Evolutionary conservation across 2,888 invertebrate species (phyloP).

Genomic region (Blastobasis adustella): DNA sequence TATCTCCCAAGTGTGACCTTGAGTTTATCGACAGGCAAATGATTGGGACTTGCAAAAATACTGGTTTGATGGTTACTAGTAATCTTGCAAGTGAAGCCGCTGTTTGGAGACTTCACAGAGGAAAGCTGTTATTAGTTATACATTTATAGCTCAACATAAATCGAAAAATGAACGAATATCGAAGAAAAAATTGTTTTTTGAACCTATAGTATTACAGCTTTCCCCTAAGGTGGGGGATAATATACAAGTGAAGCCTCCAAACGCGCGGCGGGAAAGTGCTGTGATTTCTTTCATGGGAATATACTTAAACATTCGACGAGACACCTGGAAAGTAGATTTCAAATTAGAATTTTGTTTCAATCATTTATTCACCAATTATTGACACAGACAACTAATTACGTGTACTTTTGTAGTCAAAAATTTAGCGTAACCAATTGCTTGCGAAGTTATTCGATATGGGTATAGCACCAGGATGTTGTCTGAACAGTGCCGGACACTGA

Average conservation of each 20-base stretch:
- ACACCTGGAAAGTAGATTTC: constrained; percentile 73
- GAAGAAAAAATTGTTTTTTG: too few species aligned
- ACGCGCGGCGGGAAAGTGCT: constrained; percentile 55
- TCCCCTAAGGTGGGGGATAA: constrained; percentile 21
- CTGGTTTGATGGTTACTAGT: constrained; percentile 45
- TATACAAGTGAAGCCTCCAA: constrained; percentile 44
- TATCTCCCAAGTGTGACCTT: constrained; percentile 65
- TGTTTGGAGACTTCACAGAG: constrained; percentile 46
- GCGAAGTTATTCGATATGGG: constrained; percentile 24
- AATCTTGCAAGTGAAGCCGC: constrained; percentile 61
- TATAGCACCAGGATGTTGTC: constrained; percentile 1
- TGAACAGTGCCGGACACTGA: neutral
- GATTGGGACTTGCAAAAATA: constrained; percentile 66
- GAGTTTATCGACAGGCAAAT: constrained; percentile 64
- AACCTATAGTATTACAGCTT: constrained; percentile 12
- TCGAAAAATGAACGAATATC: too few species aligned
- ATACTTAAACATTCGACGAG: constrained; percentile 70
- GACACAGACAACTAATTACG: constrained; percentile 25
- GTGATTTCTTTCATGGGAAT: constrained; percentile 64
- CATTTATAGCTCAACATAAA: too few species aligned
- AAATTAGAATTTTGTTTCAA: constrained; percentile 73
- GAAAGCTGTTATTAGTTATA: constrained; percentile 17
- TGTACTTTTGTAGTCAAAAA: constrained; percentile 47
- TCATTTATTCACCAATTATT: constrained; percentile 55
- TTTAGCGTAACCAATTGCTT: constrained; percentile 58